Percentiles rank a stretch among this genome's conserved stretches.
These are phyloP conservation scores for Phymatocera aterrima DNA, from an alignment of 2,888 invertebrate genomes.

Conservation along the genomic window DNA sequence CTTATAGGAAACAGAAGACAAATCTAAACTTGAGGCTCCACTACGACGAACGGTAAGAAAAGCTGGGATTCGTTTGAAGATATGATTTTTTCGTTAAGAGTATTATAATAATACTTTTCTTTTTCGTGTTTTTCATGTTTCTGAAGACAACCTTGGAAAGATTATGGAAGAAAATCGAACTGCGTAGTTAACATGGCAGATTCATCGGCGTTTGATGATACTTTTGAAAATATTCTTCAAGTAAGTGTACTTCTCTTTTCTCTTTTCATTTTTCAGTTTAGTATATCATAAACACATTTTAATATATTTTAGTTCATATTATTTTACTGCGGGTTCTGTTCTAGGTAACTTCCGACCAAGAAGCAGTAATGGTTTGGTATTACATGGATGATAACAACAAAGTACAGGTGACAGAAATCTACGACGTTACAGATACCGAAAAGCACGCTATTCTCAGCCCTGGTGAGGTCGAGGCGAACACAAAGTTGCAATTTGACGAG, in stretches of 20 bases:
- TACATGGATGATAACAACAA: constrained; percentile 92
- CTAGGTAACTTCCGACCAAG: constrained; percentile 89
- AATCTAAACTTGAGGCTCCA: constrained; percentile 80
- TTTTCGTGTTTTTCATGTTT: constrained; percentile 47
- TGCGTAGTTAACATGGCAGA: constrained; percentile 69
- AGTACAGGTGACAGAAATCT: constrained; percentile 92
- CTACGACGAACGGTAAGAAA: constrained; percentile 77
- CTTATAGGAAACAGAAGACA: constrained; percentile 76
- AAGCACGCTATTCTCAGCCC: constrained; percentile 80
- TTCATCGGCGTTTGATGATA: constrained; percentile 73
- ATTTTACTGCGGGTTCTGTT: background rate
- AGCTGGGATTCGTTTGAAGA: background rate
- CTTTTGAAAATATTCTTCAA: constrained; percentile 77
- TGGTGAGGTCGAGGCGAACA: constrained; percentile 79
- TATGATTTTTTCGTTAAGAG: background rate
- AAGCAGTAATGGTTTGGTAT: constrained; percentile 93
- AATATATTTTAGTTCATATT: background rate
- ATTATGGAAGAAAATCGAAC: constrained; percentile 62
- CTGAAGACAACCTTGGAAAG: constrained; percentile 67
- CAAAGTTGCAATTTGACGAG: constrained; percentile 82
- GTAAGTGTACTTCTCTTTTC: constrained; percentile 57
- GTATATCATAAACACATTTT: background rate
- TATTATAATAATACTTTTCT: background rate
- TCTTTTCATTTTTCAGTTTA: background rate
- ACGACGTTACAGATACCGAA: constrained; percentile 89